Percentiles rank a stretch among this genome's conserved stretches.
Evolutionary conservation across 2,797 vertebrate species (phyloP).

Genomic region (Clamator glandarius): DNA sequence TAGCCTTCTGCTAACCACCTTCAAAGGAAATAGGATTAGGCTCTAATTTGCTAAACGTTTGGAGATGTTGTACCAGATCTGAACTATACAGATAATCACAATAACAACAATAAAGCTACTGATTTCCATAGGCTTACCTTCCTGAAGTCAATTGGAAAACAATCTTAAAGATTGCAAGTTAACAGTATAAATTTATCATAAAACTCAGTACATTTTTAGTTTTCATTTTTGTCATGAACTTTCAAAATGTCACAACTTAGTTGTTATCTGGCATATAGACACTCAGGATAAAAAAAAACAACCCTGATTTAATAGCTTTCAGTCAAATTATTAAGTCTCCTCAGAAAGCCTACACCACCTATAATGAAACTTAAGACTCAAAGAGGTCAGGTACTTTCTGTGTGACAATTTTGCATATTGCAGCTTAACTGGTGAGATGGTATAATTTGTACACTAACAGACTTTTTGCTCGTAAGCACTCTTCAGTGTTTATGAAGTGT

Average conservation of each 20-base stretch:
- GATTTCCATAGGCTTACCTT: neutral
- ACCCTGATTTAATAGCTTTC: neutral
- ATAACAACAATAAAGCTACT: neutral
- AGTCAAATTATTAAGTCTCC: neutral
- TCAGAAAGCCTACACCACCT: neutral
- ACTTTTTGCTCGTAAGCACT: neutral
- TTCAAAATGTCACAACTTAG: neutral
- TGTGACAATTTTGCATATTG: neutral
- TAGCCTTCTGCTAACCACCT: neutral
- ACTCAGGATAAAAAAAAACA: neutral
- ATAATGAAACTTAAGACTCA: neutral
- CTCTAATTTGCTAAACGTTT: slow-evolving; percentile 17
- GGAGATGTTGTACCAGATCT: neutral
- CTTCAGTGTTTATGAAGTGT: neutral
- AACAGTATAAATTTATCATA: neutral
- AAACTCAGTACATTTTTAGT: neutral
- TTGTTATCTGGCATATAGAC: neutral
- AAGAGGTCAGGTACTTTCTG: neutral
- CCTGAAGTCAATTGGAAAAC: neutral
- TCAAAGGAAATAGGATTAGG: slow-evolving; percentile 28
- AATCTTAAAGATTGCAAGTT: neutral
- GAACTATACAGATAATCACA: neutral
- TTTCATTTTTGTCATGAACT: neutral
- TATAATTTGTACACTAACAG: neutral
- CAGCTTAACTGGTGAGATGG: neutral